Conservation (phyloP, 2,888 invertebrate species). For the Prenolepis imparis region DNA sequence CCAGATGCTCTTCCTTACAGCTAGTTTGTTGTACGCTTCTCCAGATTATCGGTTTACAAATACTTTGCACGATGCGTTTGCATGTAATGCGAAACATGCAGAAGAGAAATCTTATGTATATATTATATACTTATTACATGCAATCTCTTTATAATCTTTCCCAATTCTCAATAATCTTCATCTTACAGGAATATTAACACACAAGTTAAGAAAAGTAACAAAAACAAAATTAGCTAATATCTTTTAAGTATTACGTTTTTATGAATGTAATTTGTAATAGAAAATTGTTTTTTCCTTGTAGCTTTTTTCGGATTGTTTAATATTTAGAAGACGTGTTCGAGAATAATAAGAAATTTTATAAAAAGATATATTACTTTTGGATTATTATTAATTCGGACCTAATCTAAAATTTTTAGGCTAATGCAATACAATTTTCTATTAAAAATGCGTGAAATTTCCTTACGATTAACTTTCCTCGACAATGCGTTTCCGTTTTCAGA, state of each 20-base stretch:
- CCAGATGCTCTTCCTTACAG: not conserved
- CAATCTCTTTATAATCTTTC: not conserved
- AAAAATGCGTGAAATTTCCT: not conserved
- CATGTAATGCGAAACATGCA: not conserved
- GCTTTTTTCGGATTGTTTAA: not conserved
- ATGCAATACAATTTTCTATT: not conserved
- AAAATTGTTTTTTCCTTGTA: not conserved
- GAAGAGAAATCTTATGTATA: not conserved
- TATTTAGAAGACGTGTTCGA: not conserved
- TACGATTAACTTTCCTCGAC: constrained; percentile 33
- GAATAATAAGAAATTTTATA: not conserved
- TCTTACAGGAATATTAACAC: not conserved
- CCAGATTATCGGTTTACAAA: not conserved
- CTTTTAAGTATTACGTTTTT: not conserved
- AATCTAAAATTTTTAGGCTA: not conserved
- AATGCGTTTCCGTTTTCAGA: constrained; percentile 39
- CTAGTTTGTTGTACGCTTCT: not conserved
- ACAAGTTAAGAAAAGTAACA: not conserved
- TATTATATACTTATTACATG: not conserved
- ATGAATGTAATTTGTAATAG: constrained; percentile 13
- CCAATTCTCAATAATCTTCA: not conserved
- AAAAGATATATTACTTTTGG: not conserved
- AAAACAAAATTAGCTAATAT: not conserved
- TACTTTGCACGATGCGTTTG: not conserved
- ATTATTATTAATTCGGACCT: too few species aligned